Evolutionary conservation across 2,797 vertebrate species (phyloP).

Genomic region (Brachyalestes nurse): DNA sequence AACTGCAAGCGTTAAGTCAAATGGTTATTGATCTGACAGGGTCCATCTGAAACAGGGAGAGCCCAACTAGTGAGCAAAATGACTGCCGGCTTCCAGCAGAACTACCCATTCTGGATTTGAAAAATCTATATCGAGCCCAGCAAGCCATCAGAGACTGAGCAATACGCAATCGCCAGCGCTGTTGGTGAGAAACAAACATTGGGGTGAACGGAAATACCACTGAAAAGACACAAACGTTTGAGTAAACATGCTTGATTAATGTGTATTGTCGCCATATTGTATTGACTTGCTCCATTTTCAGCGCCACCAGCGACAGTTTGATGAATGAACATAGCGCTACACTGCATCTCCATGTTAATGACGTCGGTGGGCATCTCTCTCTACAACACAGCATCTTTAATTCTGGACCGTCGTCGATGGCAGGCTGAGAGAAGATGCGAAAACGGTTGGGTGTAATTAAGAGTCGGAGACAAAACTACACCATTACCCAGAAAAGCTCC

Average conservation of each 20-base stretch:
- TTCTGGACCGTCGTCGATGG: conserved; percentile 41
- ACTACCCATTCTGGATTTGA: conserved; percentile 53
- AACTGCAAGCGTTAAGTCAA: conserved; percentile 67
- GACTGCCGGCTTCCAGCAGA: conserved; percentile 54
- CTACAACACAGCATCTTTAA: conserved; percentile 33
- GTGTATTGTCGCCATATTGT: conserved; percentile 58
- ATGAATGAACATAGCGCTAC: conserved; percentile 49
- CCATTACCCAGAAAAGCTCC: conserved; percentile 55
- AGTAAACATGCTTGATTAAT: conserved; percentile 76
- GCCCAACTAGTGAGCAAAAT: too few relatives aligned
- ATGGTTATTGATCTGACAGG: conserved; percentile 73
- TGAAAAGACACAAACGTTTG: conserved; percentile 55
- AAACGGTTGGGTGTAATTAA: conserved; percentile 67
- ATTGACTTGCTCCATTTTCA: conserved; percentile 71
- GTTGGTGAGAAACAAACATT: conserved; percentile 4
- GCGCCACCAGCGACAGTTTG: conserved; percentile 56
- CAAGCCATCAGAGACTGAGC: conserved; percentile 49
- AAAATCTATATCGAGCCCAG: conserved; percentile 70
- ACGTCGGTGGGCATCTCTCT: conserved; percentile 12
- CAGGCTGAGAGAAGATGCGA: conserved; percentile 48
- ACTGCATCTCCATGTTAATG: conserved; percentile 53
- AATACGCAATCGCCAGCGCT: conserved; percentile 62
- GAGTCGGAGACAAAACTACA: conserved; percentile 55
- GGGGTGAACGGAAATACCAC: not conserved
- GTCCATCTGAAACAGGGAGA: conserved; percentile 62